A percentile compares a stretch with the other conserved stretches of the same genome.
Conservation (phyloP, 2,113 vertebrate species). For the Struthidea cinerea region DNA sequence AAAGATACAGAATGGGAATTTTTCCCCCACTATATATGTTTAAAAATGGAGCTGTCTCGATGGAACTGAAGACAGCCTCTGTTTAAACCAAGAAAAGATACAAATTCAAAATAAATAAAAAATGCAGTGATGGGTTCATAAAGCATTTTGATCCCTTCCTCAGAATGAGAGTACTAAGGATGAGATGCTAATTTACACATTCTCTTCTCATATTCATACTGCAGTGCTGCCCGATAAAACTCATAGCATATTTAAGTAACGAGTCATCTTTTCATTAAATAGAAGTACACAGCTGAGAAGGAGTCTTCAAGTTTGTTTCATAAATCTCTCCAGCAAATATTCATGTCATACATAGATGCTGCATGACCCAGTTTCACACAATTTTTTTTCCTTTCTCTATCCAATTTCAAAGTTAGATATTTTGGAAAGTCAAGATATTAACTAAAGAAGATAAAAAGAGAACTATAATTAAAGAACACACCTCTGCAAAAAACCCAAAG, state of each 20-base stretch:
- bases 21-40: neutral
- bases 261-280: neutral
- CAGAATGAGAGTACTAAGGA: neutral
- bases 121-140: neutral
- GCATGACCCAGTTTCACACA: neutral
- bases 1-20: neutral
- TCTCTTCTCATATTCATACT: neutral
- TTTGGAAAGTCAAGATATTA: neutral
- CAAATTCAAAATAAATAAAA: neutral
- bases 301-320: neutral
- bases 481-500: fast-evolving
- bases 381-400: neutral
- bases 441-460: neutral
- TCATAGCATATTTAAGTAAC: neutral
- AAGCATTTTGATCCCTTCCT: neutral
- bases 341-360: neutral
- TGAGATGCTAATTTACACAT: neutral
- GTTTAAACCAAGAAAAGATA: neutral
- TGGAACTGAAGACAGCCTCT: neutral
- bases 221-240: neutral
- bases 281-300: neutral
- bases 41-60: neutral
- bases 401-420: neutral
- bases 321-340: neutral
- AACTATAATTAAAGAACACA: neutral